Percentiles rank a stretch among this genome's conserved stretches.
Evolutionary conservation across 2,797 vertebrate genomes (phyloP).

Genomic region (Choloepus didactylus): DNA sequence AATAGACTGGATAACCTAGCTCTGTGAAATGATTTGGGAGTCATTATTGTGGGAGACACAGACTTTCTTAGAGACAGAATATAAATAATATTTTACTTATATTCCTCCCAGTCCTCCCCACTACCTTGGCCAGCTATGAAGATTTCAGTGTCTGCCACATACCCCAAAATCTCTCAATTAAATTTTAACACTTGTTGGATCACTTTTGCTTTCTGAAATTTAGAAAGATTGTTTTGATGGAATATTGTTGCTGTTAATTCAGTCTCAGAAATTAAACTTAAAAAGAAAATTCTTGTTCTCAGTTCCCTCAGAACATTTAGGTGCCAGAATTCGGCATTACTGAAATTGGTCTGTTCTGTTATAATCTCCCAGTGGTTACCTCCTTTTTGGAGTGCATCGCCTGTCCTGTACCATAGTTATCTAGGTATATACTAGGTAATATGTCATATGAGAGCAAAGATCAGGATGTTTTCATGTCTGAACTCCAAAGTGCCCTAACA

Average conservation of each 20-base stretch:
- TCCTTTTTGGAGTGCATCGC: neutral
- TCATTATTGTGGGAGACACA: neutral
- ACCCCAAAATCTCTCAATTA: neutral
- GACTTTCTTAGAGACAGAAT: conserved; percentile 25
- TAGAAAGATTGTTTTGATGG: neutral
- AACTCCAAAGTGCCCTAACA: neutral
- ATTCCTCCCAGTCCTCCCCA: neutral
- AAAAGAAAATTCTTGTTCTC: neutral
- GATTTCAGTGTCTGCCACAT: neutral
- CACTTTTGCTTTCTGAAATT: conserved; percentile 50
- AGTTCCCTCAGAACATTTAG: neutral
- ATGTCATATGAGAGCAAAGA: neutral
- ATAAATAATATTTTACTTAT: neutral
- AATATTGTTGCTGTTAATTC: conserved; percentile 22
- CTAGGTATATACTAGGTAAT: neutral
- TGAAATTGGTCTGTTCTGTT: neutral
- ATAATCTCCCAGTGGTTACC: neutral
- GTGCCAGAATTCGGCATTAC: neutral
- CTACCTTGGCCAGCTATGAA: neutral
- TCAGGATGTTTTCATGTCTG: neutral
- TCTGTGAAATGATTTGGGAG: neutral
- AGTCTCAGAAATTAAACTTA: conserved; percentile 41
- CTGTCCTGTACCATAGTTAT: neutral
- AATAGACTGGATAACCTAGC: neutral
- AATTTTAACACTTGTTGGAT: neutral